Conservation (phyloP, 1,140 invertebrate species). For the Papilio dardanus region DNA sequence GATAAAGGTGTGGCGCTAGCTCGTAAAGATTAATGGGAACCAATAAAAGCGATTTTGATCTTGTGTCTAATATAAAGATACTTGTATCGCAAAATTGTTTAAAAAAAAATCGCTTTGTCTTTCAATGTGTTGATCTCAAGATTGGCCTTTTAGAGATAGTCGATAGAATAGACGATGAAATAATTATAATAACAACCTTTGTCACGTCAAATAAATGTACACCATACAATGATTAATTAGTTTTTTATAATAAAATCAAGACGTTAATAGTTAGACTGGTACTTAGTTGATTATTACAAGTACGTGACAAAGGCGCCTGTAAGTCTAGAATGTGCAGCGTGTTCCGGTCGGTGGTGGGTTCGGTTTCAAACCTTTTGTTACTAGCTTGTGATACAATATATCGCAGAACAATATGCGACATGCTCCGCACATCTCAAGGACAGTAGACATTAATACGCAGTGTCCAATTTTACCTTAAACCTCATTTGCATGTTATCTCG, state of each 20-base stretch:
- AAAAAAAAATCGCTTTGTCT: background rate
- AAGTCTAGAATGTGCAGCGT: slow-evolving; percentile 31
- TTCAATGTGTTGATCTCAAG: too few relatives aligned
- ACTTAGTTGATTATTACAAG: background rate
- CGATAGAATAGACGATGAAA: background rate
- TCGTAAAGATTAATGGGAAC: background rate
- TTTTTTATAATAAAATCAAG: background rate
- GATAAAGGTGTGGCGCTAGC: background rate
- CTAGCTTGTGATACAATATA: slow-evolving; percentile 21
- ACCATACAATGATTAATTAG: too few relatives aligned
- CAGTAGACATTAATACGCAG: slow-evolving; percentile 20
- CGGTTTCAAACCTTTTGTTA: slow-evolving; percentile 31
- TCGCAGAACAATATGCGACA: slow-evolving; percentile 24
- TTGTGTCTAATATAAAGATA: background rate
- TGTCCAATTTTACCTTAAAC: slow-evolving; percentile 33
- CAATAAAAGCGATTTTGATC: background rate
- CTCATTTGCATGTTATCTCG: slow-evolving; percentile 1
- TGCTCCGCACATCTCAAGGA: slow-evolving; percentile 28
- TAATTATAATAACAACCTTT: background rate
- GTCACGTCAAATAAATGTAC: too few relatives aligned
- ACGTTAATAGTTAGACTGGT: background rate
- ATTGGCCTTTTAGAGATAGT: background rate
- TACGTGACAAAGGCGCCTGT: slow-evolving; percentile 21
- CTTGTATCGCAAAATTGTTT: background rate
- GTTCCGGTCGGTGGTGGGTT: slow-evolving; percentile 24